Evolutionary conservation across 2,888 invertebrate species (phyloP).

Genomic region (Orchestes rusci): DNA sequence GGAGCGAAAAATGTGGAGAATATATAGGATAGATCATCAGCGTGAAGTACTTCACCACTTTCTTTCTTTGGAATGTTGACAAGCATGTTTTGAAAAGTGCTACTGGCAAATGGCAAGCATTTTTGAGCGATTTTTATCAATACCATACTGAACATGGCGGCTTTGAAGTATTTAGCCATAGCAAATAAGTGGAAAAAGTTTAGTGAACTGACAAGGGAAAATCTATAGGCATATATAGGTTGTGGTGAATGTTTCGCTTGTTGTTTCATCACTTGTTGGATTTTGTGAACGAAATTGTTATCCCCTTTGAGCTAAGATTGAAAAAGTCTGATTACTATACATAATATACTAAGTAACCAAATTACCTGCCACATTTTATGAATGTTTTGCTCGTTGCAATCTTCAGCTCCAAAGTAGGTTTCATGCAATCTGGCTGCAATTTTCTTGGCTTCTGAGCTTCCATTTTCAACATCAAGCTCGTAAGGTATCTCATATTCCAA

Average conservation of each 20-base stretch:
- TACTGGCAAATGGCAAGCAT: constrained; percentile 23
- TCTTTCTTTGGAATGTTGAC: constrained; percentile 25
- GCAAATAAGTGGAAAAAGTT: constrained; percentile 34
- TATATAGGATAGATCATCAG: constrained; percentile 36
- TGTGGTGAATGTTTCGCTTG: constrained; percentile 27
- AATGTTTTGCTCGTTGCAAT: constrained; percentile 39
- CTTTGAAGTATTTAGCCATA: constrained; percentile 29
- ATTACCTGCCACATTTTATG: constrained; percentile 38
- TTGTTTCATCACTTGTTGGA: constrained; percentile 29
- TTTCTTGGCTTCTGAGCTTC: constrained; percentile 30
- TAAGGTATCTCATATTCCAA: constrained; percentile 32
- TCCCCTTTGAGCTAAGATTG: constrained; percentile 39
- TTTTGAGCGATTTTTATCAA: constrained; percentile 27
- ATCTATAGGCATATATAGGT: constrained; percentile 35
- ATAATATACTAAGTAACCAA: no score
- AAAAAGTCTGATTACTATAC: no score
- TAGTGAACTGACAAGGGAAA: constrained; percentile 32
- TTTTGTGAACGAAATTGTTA: constrained; percentile 34
- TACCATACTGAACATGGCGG: constrained; percentile 28
- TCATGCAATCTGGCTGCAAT: constrained; percentile 42
- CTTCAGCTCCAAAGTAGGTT: constrained; percentile 44
- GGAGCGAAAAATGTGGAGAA: constrained; percentile 31
- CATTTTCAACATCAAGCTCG: constrained; percentile 30
- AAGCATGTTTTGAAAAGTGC: constrained; percentile 22
- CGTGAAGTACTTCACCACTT: constrained; percentile 34